phyloP scores from a whole-genome alignment of 2,113 vertebrate genomes.

The Caranx ignobilis region DNA sequence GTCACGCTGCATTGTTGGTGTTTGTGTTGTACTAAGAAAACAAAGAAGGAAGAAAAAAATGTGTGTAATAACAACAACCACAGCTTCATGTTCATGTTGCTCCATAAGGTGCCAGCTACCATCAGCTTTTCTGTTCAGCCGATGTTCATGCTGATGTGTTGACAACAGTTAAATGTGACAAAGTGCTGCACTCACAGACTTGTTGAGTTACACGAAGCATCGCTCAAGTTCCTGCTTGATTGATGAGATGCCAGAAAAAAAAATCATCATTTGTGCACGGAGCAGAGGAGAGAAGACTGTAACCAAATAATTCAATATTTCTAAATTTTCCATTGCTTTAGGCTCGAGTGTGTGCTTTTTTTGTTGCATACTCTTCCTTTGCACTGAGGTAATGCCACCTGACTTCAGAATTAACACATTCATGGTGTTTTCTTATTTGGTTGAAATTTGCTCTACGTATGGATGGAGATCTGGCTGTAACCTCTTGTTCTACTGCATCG shows the following conservation, averaged over 20 bases:
- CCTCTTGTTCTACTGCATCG: not conserved
- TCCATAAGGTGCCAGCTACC: too few relatives aligned
- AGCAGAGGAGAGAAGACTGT: not conserved
- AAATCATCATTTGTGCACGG: not conserved
- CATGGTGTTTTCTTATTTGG: not conserved
- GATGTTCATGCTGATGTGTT: too few relatives aligned
- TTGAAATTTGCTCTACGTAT: not conserved
- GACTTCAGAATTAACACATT: not conserved
- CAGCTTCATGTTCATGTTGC: not conserved
- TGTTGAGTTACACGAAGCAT: not conserved
- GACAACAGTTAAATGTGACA: too few relatives aligned
- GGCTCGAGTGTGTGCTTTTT: not conserved
- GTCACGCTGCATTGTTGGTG: too few relatives aligned
- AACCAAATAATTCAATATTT: not conserved
- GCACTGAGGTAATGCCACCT: too few relatives aligned
- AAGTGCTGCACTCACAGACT: not conserved
- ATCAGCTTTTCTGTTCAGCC: too few relatives aligned
- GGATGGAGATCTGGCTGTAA: not conserved
- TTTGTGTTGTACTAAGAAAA: not conserved
- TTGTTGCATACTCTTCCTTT: not conserved
- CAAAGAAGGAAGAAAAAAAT: not conserved
- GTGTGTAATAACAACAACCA: not conserved
- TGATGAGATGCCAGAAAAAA: too few relatives aligned
- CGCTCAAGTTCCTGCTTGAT: not conserved
- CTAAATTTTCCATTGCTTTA: not conserved